Percentiles rank a stretch among this genome's conserved stretches.
phyloP scores from a whole-genome alignment of 2,113 vertebrate species.

The Micromys minutus region DNA sequence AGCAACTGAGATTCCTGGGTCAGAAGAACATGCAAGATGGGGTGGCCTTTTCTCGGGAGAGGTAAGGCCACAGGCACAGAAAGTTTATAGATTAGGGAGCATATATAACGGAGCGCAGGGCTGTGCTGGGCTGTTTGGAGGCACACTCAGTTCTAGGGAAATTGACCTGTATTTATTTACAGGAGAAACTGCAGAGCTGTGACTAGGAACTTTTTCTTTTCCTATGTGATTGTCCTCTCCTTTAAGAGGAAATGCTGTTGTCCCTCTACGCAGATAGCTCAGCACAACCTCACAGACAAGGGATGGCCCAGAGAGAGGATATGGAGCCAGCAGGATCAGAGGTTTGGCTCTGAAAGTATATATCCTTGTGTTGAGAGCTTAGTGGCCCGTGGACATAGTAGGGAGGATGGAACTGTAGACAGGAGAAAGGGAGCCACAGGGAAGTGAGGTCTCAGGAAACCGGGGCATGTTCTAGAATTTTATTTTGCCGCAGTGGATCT shows the following conservation, averaged over 20 bases:
- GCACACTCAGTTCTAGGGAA: not conserved
- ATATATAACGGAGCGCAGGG: not conserved
- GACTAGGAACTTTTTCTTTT: not conserved
- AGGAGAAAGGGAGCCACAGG: not conserved
- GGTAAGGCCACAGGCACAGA: constrained; percentile 46
- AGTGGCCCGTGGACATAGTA: not conserved
- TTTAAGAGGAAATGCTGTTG: not conserved
- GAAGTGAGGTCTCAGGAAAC: not conserved
- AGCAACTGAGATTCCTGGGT: constrained; percentile 62
- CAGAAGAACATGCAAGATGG: constrained; percentile 36
- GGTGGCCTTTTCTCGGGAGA: constrained; percentile 48
- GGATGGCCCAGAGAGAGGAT: not conserved
- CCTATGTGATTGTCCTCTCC: not conserved
- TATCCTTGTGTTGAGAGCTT: not conserved
- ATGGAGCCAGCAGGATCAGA: not conserved
- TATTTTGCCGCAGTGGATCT: not conserved
- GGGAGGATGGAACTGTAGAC: not conserved
- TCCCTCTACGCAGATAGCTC: not conserved
- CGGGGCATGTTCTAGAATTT: not conserved
- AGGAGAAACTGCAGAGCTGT: not conserved
- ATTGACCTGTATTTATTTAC: not conserved
- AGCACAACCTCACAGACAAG: not conserved
- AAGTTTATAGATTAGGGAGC: not conserved
- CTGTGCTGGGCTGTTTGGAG: rapidly evolving
- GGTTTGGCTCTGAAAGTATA: not conserved